A percentile compares a stretch with the other conserved stretches of the same genome.
Evolutionary conservation across 2,888 invertebrate species (phyloP).

Genomic region (Ochropleura plecta): DNA sequence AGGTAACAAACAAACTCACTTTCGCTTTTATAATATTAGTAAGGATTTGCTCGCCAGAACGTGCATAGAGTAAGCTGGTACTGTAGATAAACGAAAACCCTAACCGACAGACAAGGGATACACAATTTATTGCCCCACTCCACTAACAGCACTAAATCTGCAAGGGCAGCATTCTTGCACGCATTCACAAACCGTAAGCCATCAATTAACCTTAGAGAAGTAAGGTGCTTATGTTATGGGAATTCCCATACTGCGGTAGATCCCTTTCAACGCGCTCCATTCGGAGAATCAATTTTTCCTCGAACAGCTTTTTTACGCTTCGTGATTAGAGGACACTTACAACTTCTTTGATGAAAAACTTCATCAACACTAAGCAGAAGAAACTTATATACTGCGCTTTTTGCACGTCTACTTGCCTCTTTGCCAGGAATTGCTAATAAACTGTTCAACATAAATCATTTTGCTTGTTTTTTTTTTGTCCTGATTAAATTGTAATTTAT

Average conservation of each 20-base stretch:
- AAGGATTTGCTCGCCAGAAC: slow-evolving; percentile 40
- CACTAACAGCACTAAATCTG: slow-evolving; percentile 81
- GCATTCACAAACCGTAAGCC: slow-evolving; percentile 79
- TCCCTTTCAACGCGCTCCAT: slow-evolving; percentile 55
- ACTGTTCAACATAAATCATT: slow-evolving; percentile 30
- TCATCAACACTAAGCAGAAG: slow-evolving; percentile 41
- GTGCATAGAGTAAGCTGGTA: slow-evolving; percentile 29
- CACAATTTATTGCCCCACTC: slow-evolving; percentile 76
- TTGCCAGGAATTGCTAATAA: slow-evolving; percentile 35
- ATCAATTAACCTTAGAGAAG: slow-evolving; percentile 81
- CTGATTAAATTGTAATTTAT: slow-evolving; percentile 20
- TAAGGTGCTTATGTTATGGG: slow-evolving; percentile 70
- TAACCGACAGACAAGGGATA: slow-evolving; percentile 70
- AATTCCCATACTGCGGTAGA: slow-evolving; percentile 73
- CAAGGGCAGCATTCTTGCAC: slow-evolving; percentile 86
- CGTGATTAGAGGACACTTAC: slow-evolving; percentile 26
- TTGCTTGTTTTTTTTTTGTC: slow-evolving; percentile 5
- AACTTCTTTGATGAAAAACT: slow-evolving; percentile 50
- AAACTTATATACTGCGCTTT: slow-evolving; percentile 37
- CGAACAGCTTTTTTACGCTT: slow-evolving; percentile 38
- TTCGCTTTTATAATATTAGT: too few relatives aligned
- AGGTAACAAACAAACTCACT: too few relatives aligned
- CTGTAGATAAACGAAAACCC: slow-evolving; percentile 57
- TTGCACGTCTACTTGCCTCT: slow-evolving; percentile 37
- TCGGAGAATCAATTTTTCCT: slow-evolving; percentile 41